Base-by-base conservation (phyloP, 2,888 invertebrate genomes). In the Cryptocephalus primarius region DNA sequence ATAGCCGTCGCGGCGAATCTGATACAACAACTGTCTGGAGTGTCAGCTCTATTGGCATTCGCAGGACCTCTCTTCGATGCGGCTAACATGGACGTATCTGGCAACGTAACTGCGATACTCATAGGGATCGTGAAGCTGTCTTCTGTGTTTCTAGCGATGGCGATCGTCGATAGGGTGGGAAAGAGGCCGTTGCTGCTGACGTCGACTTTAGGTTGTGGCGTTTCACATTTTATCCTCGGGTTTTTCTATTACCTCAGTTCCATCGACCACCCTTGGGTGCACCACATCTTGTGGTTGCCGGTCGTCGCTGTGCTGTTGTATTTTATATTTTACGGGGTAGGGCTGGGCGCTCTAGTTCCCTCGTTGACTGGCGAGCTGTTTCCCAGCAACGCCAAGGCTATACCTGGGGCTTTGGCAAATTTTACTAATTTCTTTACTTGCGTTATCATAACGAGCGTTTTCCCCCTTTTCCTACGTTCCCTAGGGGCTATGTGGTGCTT, bases 301-400 rank as follows among this genome's bases (percentile, higher is more conserved):
- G 74, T 88, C 9, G 64, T 78, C 4, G 78, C 83, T 0, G 67
- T 88, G 40, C 74, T 87, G 1, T 55, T 82, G 11, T 88, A 81
- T 70, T 82, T 86, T 49, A 69, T 80, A 44, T 77, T 80, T 0
- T 88, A 85, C 70, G 82, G 85, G 49, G 2, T 60, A 71, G 78
- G 80, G 1, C 77, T 83, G 45, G 87, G 91, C 4, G 83, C 86
- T 0, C 64, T 88, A 36, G 83, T 86, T 0, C 86, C 87, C 85
- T 82, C 86, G 0, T 79, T 88, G 32, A 78, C 87, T 75, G 82
- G 84, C 1, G 89, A 89, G 66, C 76, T 89, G 67, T 82, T 91
- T 66, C 80, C 90, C 14, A 71, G 80, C 0, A 82, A 85, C 54
- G 81, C 86, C 1, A 85, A 22, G 22, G 22, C 22, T 2, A 22